These are phyloP conservation scores for Rotaria macrura DNA, from an alignment of 2,888 invertebrate species.

Conservation along the genomic window DNA sequence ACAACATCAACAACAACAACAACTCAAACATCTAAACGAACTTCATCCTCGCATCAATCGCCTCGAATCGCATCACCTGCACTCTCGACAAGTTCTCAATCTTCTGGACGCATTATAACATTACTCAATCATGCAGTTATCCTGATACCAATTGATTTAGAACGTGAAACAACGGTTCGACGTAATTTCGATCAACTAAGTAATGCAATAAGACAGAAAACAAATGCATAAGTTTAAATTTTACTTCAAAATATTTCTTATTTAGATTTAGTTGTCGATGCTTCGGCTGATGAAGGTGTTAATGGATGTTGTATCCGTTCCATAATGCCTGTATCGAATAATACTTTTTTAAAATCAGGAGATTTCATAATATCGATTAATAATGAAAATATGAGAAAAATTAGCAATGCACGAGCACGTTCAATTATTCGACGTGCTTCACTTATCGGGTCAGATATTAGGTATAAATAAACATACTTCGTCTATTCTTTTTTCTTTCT, in stretches of 20 bases:
- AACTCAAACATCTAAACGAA: neutral
- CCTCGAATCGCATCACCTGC: neutral
- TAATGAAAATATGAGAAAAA: constrained; percentile 32
- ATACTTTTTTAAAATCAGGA: constrained; percentile 20
- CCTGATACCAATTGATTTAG: constrained; percentile 17
- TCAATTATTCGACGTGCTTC: constrained; percentile 27
- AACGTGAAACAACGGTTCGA: constrained; percentile 24
- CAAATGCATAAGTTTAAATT: too few species aligned
- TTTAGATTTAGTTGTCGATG: constrained; percentile 20
- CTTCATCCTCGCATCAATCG: neutral
- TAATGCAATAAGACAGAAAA: neutral
- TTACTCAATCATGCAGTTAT: constrained; percentile 26
- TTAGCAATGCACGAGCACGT: constrained; percentile 26
- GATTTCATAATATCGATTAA: constrained; percentile 27
- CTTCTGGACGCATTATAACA: constrained; percentile 14
- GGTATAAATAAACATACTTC: neutral
- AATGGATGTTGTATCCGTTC: constrained; percentile 27
- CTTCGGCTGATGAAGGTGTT: constrained; percentile 26
- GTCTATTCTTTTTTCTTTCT: neutral
- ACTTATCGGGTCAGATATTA: constrained; percentile 26
- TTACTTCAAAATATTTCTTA: too few species aligned
- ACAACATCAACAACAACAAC: neutral
- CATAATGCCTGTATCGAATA: neutral
- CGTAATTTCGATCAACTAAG: constrained; percentile 25
- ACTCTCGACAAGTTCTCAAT: neutral